Evolutionary conservation across 1,140 invertebrate genomes (phyloP), one percentile per base, ranked within the genome.

Genomic region (Tachypleus tridentatus): DNA sequence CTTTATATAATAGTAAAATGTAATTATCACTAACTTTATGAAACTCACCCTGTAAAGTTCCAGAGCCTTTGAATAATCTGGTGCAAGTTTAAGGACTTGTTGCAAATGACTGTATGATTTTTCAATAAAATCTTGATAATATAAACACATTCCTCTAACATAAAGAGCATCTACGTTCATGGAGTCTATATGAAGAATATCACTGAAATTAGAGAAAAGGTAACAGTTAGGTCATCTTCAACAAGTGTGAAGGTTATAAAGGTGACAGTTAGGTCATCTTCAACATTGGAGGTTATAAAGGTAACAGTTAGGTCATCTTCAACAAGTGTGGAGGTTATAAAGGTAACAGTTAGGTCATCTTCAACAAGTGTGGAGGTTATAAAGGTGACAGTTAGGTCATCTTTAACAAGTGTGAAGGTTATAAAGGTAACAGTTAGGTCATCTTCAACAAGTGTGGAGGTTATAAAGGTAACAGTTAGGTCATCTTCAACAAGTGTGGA

Each of bases 81-180:
- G 94, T 54, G 89, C 90, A 50, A 95, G 78, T 72, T 87, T 82
- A 49, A 97, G 75, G 3, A 94, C 91, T 78, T 93, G 88, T 77
- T 93, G 88, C 73, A 97, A 95, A 78, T 95, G 90, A 72, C 85
- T 83, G 64, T 93, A 89, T 5, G 93, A 91, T 77, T 87, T 88
- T 10, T 95, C 92, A 65, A 94, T 80, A 75, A 91, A 90, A 73
- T 95, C 92, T 77, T 88, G 79, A 74, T 93, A 95, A 77, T 95
- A 97, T 10, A 95, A 81, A 78, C 91, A 94, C 73, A 95, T 78
- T 50, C 91, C 93, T 66, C 91, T 80, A 0, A 96, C 89, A 76
- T 88, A 95, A 69, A 95, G 85, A 5, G 93, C 93, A 78, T 97
- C 93, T 5, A 86, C 87, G 77, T 93, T 92, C 69, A 86, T 84